A percentile compares a stretch with the other conserved stretches of the same genome.
These are phyloP conservation scores for Patella vulgata DNA, from an alignment of 1,140 invertebrate species.

Conservation along the genomic window DNA sequence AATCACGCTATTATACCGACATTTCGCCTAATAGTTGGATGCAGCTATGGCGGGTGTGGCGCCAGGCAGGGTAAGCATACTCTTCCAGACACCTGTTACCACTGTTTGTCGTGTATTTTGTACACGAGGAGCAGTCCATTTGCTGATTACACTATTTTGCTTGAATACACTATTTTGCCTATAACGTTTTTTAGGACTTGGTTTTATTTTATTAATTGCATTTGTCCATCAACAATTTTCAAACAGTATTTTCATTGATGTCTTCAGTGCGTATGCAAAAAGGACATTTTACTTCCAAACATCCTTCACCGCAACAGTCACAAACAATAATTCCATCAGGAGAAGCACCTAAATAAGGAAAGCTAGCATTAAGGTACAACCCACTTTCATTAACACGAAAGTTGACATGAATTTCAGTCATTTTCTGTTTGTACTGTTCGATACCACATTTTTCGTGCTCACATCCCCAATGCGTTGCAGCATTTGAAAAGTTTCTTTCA, in stretches of 20 bases:
- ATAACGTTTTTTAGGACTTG: too few relatives aligned
- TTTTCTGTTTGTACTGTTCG: constrained; percentile 1
- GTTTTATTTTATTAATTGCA: too few relatives aligned
- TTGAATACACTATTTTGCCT: too few relatives aligned
- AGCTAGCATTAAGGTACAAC: constrained; percentile 24
- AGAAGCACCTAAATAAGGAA: constrained; percentile 33
- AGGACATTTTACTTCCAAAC: constrained; percentile 38
- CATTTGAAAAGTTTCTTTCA: constrained; percentile 3
- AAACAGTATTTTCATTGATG: background rate
- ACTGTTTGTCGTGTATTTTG: too few relatives aligned
- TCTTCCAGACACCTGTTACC: too few relatives aligned
- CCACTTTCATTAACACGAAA: constrained; percentile 29
- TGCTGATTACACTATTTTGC: too few relatives aligned
- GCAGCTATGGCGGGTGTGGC: too few relatives aligned
- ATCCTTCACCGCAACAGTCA: constrained; percentile 30
- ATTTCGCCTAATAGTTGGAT: too few relatives aligned
- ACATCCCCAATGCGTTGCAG: constrained; percentile 33
- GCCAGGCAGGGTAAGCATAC: too few relatives aligned
- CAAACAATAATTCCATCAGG: constrained; percentile 32
- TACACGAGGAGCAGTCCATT: too few relatives aligned
- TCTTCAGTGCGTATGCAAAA: constrained; percentile 19
- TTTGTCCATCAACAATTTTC: too few relatives aligned
- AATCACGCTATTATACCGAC: too few relatives aligned
- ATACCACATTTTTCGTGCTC: constrained; percentile 25
- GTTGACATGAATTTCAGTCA: constrained; percentile 17